Base-by-base conservation (phyloP, 2,113 vertebrate genomes). In the Gnathonemus echidnorhynchus region DNA sequence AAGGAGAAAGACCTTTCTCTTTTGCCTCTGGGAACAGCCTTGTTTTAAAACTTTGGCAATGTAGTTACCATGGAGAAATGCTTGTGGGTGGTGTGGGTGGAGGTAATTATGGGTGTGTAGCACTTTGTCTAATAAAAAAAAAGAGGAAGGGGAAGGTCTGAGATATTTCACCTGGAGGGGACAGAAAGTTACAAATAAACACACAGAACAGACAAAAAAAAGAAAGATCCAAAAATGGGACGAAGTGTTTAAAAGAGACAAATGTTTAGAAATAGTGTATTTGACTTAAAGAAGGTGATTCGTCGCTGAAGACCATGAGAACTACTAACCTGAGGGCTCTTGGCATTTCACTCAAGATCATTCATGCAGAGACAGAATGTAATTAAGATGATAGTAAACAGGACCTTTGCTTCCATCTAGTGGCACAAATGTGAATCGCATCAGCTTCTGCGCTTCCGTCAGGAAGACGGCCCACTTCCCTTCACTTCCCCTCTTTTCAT, bases 171-270 rank as follows among this genome's bases (percentile, higher is more conserved):
- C 66, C 74, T 46, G 35, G 74, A 92, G 58, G 19, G 88, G 89
- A 89, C 89, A 91, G 83, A 89, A 45, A 74, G 89, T 85, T 88
- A 91, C 21, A 90, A 58, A 89, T 48, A 91, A 84, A 87, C 50
- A 84, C 70, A 66, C 83, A 86, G 2, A n/a, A 85, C 45, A 46
- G 8, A 85, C 3, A 84, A 56, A 21, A 56, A 21, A 56, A 84
- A 70, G 62, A 66, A 27, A 31, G 35, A 85, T 3, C 83, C 39
- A 48, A 46, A 85, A 85, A 24, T 48, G 10, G 45, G 83, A 48
- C 24, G 19, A 19, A 17, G 35, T 80, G 74, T 42, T 80, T 3
- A 80, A 77, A 35, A 39, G 13, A 42, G 5, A 80, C 17, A 2
- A 80, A 35, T 7, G 35, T 17, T 42, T 19, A 42, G 17, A 80